Evolutionary conservation across 2,888 invertebrate species (phyloP), one percentile per base, ranked within the genome.

Genomic region (Cheilosia vulpina): DNA sequence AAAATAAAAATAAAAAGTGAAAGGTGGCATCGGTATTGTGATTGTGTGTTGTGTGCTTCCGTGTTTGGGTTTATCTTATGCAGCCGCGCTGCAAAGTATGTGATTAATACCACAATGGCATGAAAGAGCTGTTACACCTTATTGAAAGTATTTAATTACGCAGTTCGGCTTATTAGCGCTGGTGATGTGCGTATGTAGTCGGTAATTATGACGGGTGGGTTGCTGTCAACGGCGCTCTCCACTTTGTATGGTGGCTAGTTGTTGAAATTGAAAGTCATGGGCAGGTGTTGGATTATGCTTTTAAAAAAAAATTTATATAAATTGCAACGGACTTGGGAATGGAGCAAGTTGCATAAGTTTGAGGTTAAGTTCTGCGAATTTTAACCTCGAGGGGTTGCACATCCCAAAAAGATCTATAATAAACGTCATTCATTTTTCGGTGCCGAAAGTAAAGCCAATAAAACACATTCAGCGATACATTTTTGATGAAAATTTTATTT

Each of bases 11-110:
- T 15, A 1, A 34, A 72, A 80, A 80, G 80, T 80, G 80, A 80
- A 80, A 80, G 80, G 80, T 80, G 80, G 63, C 66, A 75, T 62
- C 66, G 60, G 73, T 53, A n/a, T 15, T 45, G 45, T 17, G 45
- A n/a, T 15, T 15, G n/a, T 43, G 45, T 65, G 63, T 41, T 47
- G 52, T 52, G 19, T 13, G 38, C 57, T 80, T 80, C 80, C 80
- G 41, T 68, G 62, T 80, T 75, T 75, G 66, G 50, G 55, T 62
- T 68, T 66, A 34, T 27, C 52, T 80, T 52, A 58, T 34, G 50
- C 34, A 34, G 27, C 17, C 17, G 47, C 5, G 31, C 31, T 31
- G 31, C 4, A 53, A 31, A 57, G 43, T 75, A 31, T 55, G 57
- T 75, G 75, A 82, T 82, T 77, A 76, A 65, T 77, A 45, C 17